These are phyloP conservation scores for Eptatretus burgeri DNA, from an alignment of 2,113 vertebrate species.

Conservation along the genomic window DNA sequence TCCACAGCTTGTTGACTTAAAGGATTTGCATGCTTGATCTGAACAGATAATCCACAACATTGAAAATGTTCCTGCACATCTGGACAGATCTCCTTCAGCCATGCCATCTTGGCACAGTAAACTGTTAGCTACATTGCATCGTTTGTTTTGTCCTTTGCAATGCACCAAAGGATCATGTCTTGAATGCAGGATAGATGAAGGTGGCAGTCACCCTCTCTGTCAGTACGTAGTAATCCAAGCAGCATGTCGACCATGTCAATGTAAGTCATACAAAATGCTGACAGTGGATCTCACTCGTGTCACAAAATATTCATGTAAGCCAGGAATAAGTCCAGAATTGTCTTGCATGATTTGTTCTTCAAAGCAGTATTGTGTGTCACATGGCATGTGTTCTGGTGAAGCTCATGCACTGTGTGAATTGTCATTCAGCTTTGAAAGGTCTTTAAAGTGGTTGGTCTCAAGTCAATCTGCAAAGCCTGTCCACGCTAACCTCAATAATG, in stretches of 20 bases:
- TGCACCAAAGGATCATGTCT: no score
- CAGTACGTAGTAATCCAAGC: background rate
- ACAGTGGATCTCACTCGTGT: background rate
- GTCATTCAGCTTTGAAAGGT: background rate
- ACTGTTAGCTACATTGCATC: no score
- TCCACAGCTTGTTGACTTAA: background rate
- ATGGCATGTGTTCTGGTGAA: background rate
- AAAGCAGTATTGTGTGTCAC: background rate
- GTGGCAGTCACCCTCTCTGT: no score
- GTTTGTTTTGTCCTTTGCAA: no score
- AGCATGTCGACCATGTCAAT: background rate
- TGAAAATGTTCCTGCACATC: background rate
- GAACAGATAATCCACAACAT: background rate
- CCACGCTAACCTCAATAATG: background rate
- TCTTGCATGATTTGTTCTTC: background rate
- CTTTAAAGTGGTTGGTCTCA: slow-evolving; percentile 2
- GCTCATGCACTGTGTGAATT: background rate
- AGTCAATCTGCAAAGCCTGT: slow-evolving; percentile 5
- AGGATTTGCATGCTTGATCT: background rate
- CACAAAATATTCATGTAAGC: background rate
- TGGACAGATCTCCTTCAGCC: no score
- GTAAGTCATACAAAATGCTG: slow-evolving; percentile 2
- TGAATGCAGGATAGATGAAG: no score
- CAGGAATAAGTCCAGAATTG: background rate
- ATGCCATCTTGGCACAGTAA: no score